Conservation (phyloP, 2,113 vertebrate species). For the Actinemys pallida region DNA sequence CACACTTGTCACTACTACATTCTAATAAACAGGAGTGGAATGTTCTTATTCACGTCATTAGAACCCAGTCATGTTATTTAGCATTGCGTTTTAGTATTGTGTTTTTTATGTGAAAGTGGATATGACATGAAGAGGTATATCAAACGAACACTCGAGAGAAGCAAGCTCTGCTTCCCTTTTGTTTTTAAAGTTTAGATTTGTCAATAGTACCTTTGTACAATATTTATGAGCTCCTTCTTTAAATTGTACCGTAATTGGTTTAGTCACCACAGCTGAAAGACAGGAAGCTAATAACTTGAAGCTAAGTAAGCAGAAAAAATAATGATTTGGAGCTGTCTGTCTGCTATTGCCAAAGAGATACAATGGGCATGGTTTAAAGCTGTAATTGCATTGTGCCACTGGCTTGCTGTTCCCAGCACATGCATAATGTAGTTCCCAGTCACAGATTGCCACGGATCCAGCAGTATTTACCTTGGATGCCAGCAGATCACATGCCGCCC, state of each 20-base stretch:
- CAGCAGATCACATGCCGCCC: conserved; percentile 61
- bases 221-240: conserved; percentile 80
- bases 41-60: conserved; percentile 79
- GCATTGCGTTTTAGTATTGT: conserved; percentile 79
- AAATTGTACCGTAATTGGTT: conserved; percentile 80
- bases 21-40: conserved; percentile 79
- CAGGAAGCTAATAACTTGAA: conserved; percentile 73
- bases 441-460: conserved; percentile 71
- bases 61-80: conserved; percentile 80
- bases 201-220: conserved; percentile 73
- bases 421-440: conserved; percentile 73
- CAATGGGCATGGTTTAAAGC: conserved; percentile 58
- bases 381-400: conserved; percentile 73
- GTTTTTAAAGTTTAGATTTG: conserved; percentile 66
- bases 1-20: conserved; percentile 77
- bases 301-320: conserved; percentile 72
- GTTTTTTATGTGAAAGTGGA: conserved; percentile 79
- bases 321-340: conserved; percentile 62
- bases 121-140: conserved; percentile 77
- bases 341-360: conserved; percentile 55
- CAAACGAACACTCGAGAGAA: conserved; percentile 74
- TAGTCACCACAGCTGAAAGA: conserved; percentile 73
- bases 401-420: conserved; percentile 67
- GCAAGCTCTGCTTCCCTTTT: conserved; percentile 70
- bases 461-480: conserved; percentile 64